Percentiles rank a stretch among this genome's conserved stretches.
Evolutionary conservation across 2,113 vertebrate species (phyloP).

Genomic region (Hiodon alosoides): DNA sequence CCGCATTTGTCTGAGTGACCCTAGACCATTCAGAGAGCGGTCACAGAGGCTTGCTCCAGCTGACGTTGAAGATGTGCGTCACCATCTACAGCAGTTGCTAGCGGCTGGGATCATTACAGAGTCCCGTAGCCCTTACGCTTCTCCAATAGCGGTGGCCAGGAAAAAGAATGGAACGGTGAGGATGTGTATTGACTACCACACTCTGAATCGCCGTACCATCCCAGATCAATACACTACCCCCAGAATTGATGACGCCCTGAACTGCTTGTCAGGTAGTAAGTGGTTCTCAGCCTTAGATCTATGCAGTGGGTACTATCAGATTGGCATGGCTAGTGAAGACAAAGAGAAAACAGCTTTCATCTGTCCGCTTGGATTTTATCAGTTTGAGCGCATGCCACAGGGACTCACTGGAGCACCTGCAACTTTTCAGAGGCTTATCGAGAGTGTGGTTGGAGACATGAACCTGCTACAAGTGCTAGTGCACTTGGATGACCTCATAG

Average conservation of each 20-base stretch:
- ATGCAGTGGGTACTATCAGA: slow-evolving; percentile 8
- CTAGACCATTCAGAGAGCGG: background rate
- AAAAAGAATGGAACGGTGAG: slow-evolving; percentile 1
- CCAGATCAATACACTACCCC: slow-evolving; percentile 22
- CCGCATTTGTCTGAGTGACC: background rate
- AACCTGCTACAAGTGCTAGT: background rate
- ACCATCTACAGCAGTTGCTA: slow-evolving; percentile 1
- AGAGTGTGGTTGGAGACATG: slow-evolving; percentile 23
- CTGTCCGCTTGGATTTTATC: slow-evolving; percentile 20
- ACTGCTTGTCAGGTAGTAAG: slow-evolving; percentile 8
- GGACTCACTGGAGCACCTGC: slow-evolving; percentile 8
- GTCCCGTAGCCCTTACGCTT: background rate
- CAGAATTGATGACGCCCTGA: slow-evolving; percentile 1
- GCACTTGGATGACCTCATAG: slow-evolving; percentile 16
- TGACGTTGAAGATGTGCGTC: background rate
- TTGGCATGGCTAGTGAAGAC: slow-evolving; percentile 17
- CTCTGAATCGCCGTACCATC: background rate
- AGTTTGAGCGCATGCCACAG: slow-evolving; percentile 16
- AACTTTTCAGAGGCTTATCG: slow-evolving; percentile 27
- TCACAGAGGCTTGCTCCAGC: slow-evolving; percentile 1
- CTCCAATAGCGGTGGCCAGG: background rate
- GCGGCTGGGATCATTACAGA: slow-evolving; percentile 8
- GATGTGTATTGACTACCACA: slow-evolving; percentile 21
- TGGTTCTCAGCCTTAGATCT: slow-evolving; percentile 23
- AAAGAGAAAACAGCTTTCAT: slow-evolving; percentile 24